These are phyloP conservation scores for Hemaris fuciformis DNA, from an alignment of 2,888 invertebrate species.

Conservation along the genomic window DNA sequence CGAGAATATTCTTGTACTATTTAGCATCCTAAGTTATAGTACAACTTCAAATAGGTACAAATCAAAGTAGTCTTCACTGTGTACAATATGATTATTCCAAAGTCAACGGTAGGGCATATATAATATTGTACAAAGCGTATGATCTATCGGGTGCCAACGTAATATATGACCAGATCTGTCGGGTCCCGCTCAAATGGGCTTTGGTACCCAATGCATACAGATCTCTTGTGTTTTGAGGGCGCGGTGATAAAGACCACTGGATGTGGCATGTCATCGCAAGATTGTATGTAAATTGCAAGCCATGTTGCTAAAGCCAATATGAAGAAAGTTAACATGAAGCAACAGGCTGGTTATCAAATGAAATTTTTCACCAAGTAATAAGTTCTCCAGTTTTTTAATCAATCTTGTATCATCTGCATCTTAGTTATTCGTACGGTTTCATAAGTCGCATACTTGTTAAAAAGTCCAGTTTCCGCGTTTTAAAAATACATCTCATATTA, in stretches of 20 bases:
- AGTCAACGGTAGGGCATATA: conserved; percentile 44
- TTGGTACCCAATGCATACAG: conserved; percentile 59
- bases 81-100: conserved; percentile 21
- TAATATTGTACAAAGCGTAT: conserved; percentile 44
- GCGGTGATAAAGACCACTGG: conserved; percentile 19
- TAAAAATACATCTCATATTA: too few relatives aligned
- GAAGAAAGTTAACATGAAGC: too few relatives aligned
- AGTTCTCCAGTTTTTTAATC: too few relatives aligned
- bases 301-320: background rate
- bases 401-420: too few relatives aligned
- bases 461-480: too few relatives aligned
- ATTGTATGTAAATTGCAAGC: background rate
- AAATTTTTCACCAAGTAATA: too few relatives aligned
- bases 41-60: background rate
- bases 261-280: conserved; percentile 12
- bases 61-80: background rate
- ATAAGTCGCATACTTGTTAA: too few relatives aligned
- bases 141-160: conserved; percentile 55
- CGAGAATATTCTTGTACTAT: too few relatives aligned
- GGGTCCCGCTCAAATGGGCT: conserved; percentile 48
- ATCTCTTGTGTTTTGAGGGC: conserved; percentile 31
- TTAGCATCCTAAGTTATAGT: too few relatives aligned
- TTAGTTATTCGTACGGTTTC: too few relatives aligned
- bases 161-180: conserved; percentile 55
- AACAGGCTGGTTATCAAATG: too few relatives aligned